Percentiles rank a stretch among this genome's conserved stretches.
These are phyloP conservation scores for Trogon melanurus DNA, from an alignment of 2,113 vertebrate genomes.

Conservation along the genomic window DNA sequence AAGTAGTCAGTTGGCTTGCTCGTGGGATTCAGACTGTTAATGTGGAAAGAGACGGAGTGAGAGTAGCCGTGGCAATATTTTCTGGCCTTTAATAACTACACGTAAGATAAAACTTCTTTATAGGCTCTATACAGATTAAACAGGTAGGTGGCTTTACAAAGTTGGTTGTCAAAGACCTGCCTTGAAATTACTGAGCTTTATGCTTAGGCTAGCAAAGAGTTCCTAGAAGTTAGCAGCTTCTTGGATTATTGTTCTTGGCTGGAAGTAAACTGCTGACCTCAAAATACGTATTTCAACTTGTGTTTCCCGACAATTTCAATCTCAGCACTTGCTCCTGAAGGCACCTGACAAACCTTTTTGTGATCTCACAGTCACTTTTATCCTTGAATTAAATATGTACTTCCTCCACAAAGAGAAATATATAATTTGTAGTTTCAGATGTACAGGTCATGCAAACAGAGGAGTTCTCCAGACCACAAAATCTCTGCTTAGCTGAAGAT, in stretches of 20 bases:
- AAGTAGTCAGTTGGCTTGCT: not conserved
- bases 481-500: not conserved
- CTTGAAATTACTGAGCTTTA: not conserved
- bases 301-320: not conserved
- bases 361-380: not conserved
- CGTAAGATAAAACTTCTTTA: not conserved
- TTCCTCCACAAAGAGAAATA: not conserved
- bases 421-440: not conserved
- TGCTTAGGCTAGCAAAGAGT: not conserved
- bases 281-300: not conserved
- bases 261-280: not conserved
- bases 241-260: conserved; percentile 6
- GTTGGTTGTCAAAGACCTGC: not conserved
- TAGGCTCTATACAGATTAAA: not conserved
- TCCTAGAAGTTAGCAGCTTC: conserved; percentile 12
- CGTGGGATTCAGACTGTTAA: not conserved
- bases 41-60: not conserved
- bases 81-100: not conserved
- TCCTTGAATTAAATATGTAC: not conserved
- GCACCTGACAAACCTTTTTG: conserved; percentile 4
- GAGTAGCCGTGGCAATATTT: not conserved
- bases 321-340: not conserved
- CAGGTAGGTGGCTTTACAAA: not conserved
- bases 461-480: not conserved
- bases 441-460: not conserved